Base-by-base conservation (phyloP, 2,797 vertebrate genomes). In the Enteromius paludinosus region DNA sequence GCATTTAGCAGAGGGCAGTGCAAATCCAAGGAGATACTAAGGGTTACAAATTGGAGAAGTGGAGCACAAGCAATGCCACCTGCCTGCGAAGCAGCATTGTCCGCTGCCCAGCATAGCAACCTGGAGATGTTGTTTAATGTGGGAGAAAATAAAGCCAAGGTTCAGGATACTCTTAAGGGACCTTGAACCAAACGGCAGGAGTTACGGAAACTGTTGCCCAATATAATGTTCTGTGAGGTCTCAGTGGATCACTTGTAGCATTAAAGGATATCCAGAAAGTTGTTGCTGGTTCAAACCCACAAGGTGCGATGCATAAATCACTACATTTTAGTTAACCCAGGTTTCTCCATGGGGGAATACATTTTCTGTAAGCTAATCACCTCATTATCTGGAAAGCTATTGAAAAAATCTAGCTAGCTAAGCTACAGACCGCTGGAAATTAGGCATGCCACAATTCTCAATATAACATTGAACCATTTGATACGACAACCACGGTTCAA, bases 161-260 rank as follows among this genome's bases (percentile, higher is more conserved):
- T 68, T 68, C 71, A 82, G 14, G 71, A 56, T 43, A 38, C 71
- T 75, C 80, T 66, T 47, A 10, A 35, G 47, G 80, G 71, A 82
- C 23, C 12, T 65, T 82, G 35, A 56, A 65, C 45, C 59, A 70
- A 23, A 12, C 2, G 0, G 28, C 78, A 81, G 78, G 47, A 41
- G 79, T 82, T 66, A 74, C 59, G 74, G 59, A 28, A 62, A 82
- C 23, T 41, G 28, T 35, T 41, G 11, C 18, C 8, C 41, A 65
- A 74, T 54, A 65, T 17, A 17, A 62, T 30, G 28, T 62, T 56
- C 54, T 61, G 66, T 18, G 54, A 33, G 66, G 45, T n/a, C 11
- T 10, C 38, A 6, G 18, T 43, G 33, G 54, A 43, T 20, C 35
- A 68, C 47, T 68, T 54, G 28, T n/a, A 80, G 78, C 59, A 30